Percentiles rank a stretch among this genome's conserved stretches.
Evolutionary conservation across 1,140 invertebrate genomes (phyloP).

Genomic region (Sminthurinus signatus): DNA sequence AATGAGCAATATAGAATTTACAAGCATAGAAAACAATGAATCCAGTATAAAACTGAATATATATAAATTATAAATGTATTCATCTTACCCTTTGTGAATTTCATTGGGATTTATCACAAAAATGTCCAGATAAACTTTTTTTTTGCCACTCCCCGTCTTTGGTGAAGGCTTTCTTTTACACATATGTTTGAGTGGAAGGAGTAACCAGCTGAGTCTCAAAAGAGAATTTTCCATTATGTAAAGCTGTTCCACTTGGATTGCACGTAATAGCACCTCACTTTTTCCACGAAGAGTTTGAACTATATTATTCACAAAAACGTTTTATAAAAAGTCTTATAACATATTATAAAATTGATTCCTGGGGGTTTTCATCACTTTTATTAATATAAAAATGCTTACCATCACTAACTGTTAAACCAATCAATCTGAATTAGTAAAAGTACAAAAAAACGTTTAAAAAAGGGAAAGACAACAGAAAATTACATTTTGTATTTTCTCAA

Average conservation of each 20-base stretch:
- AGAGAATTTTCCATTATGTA: constrained; percentile 7
- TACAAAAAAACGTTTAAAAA: too few relatives aligned
- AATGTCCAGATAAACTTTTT: constrained; percentile 6
- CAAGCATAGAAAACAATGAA: too few relatives aligned
- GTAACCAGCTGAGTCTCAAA: background rate
- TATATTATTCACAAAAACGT: background rate
- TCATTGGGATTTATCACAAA: constrained; percentile 3
- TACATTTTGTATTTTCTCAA: too few relatives aligned
- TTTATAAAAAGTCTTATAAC: background rate
- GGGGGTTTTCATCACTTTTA: background rate
- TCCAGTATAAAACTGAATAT: too few relatives aligned
- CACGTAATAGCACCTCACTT: background rate
- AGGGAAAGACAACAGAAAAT: too few relatives aligned
- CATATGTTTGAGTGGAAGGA: background rate
- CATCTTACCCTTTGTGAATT: background rate
- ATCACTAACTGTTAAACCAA: constrained; percentile 48
- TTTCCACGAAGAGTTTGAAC: background rate
- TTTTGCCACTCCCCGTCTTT: too few relatives aligned
- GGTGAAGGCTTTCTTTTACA: background rate
- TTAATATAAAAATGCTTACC: constrained; percentile 39
- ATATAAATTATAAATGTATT: background rate
- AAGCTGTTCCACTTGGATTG: constrained; percentile 13
- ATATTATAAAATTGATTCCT: background rate
- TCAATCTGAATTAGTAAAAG: too few relatives aligned
- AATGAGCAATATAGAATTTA: too few relatives aligned